These are phyloP conservation scores for Capreolus pygargus DNA, from an alignment of 2,113 vertebrate genomes.

Conservation along the genomic window DNA sequence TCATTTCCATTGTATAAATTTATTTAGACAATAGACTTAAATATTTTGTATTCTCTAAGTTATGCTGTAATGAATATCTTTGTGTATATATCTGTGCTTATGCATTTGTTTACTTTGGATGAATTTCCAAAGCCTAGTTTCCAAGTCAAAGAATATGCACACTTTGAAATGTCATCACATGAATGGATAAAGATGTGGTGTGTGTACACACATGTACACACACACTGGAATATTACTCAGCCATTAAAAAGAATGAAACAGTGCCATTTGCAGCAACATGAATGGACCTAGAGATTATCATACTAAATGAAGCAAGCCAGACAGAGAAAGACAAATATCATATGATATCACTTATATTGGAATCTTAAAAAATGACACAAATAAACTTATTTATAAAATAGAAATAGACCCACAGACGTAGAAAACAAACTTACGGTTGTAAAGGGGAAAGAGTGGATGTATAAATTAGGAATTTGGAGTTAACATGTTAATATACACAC, in stretches of 20 bases:
- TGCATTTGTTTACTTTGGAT: background rate
- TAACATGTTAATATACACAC: background rate
- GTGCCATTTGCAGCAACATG: background rate
- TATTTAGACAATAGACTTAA: background rate
- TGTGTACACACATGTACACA: background rate
- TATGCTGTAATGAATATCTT: background rate
- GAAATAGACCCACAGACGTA: background rate
- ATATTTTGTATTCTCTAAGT: conserved; percentile 15
- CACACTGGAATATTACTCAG: background rate
- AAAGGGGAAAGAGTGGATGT: background rate
- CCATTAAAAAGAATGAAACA: background rate
- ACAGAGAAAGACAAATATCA: background rate
- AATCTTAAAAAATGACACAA: background rate
- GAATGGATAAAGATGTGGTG: background rate
- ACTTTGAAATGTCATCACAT: background rate
- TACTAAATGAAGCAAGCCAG: background rate
- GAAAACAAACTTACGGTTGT: background rate
- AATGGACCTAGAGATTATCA: background rate
- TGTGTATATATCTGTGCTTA: background rate
- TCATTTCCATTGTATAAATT: background rate
- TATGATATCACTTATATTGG: background rate
- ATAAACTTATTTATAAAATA: background rate
- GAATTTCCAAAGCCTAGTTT: background rate
- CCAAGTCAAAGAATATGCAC: background rate
- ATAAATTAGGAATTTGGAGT: background rate